Conservation (phyloP, 2,113 vertebrate species). For the Cephalopholis sonnerati region DNA sequence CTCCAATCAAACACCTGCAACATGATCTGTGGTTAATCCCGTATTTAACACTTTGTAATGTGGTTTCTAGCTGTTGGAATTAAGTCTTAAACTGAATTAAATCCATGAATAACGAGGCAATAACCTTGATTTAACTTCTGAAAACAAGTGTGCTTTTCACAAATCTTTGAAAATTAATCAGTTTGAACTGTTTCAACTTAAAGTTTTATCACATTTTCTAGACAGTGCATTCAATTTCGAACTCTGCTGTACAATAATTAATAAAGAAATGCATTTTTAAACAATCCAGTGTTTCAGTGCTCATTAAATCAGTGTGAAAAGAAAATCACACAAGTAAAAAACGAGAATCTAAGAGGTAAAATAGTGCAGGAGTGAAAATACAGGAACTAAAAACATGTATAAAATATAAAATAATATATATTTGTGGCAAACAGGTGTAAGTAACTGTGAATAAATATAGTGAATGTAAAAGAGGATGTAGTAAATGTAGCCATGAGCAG, state of each 20-base stretch:
- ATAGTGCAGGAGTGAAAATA: background rate
- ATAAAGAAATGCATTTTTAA: background rate
- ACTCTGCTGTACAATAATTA: background rate
- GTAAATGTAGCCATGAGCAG: background rate
- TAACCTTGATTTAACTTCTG: background rate
- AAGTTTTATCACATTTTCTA: background rate
- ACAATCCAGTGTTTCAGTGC: background rate
- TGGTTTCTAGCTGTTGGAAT: background rate
- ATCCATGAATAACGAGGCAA: too few relatives aligned
- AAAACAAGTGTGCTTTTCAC: background rate
- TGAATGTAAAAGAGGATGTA: too few relatives aligned
- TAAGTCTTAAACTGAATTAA: too few relatives aligned
- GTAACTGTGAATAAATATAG: too few relatives aligned
- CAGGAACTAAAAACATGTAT: background rate
- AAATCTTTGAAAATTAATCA: background rate
- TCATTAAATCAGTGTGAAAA: background rate
- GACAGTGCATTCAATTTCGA: background rate
- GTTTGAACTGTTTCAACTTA: background rate
- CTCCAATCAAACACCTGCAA: background rate
- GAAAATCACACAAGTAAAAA: background rate
- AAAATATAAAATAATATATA: background rate
- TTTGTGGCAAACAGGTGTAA: too few relatives aligned
- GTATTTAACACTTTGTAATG: background rate
- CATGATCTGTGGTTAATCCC: background rate
- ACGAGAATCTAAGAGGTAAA: background rate